Base-by-base conservation (phyloP, 2,113 vertebrate species). In the Orthochromis malagaraziensis region DNA sequence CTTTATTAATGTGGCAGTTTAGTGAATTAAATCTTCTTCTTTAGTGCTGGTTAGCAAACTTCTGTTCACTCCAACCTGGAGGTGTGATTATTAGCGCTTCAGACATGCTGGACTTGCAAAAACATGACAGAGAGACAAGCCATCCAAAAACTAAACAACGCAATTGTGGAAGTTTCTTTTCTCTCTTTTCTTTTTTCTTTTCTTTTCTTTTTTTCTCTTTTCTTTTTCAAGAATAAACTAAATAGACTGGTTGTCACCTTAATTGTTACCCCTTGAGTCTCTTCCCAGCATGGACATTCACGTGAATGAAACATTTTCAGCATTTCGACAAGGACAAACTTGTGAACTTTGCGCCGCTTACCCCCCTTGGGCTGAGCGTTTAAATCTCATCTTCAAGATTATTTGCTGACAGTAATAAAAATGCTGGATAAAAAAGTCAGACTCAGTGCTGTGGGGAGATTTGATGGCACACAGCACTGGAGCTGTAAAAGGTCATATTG, bases 111-210 rank as follows among this genome's bases (percentile, higher is more conserved):
- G 60, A 38, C 33, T 38, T 65, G 60, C 60, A 65, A 38, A 38
- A 65, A 21, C 3, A 65, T 5, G 60, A 38, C 60, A 4, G 33
- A 21, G 60, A 65, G 60, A 13, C 19, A 12, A 65, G 33, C 11
- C 60, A 35, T 38, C 60, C 33, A 65, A n/a, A 65, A 38, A 65
- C 17, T 38, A 38, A 65, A 65, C 60, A 38, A 65, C 33, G 0
- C 60, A n/a, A 8, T 38, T 38, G 60, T 65, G 60, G 17, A 65
- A 13, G 60, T 38, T 65, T 38, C 6, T 35, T 57, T 26, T 57
- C 0, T 55, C 0, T 7, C 1, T 17, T 1, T 3, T 3, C 1
- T 5, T 0, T 19, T 3, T 16, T 6, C 0, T 3, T 3, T 1
- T 12, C 1, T 5, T 8, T 3, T 1, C 0, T 1, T 5, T 1